Evolutionary conservation across 2,797 vertebrate genomes (phyloP).

Genomic region (Spheniscus humboldti): DNA sequence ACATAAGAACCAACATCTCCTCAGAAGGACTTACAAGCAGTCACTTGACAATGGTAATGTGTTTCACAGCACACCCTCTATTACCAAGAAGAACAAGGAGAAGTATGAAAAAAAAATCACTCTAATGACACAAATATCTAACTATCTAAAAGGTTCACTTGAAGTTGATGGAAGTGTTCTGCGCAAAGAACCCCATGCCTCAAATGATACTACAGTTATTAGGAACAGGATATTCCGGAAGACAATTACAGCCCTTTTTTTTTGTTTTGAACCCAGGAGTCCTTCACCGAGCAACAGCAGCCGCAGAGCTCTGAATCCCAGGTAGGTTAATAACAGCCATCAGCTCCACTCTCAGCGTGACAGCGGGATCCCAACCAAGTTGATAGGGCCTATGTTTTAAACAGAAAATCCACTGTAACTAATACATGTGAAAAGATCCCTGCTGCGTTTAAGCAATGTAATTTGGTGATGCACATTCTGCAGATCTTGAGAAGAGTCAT

Average conservation of each 20-base stretch:
- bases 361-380: not conserved
- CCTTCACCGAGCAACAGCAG: not conserved
- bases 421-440: not conserved
- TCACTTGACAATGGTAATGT: rapidly evolving
- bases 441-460: not conserved
- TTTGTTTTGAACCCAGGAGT: not conserved
- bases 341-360: not conserved
- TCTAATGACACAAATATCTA: not conserved
- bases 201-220: not conserved
- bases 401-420: not conserved
- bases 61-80: not conserved
- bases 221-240: not conserved
- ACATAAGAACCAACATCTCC: not conserved
- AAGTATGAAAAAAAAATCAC: not conserved
- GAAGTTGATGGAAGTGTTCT: not conserved
- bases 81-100: not conserved
- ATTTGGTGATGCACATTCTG: not conserved
- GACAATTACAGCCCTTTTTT: not conserved
- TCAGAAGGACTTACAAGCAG: not conserved
- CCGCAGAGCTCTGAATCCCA: not conserved
- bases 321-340: not conserved
- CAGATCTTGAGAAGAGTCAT: not conserved
- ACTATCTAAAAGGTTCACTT: not conserved
- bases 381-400: not conserved
- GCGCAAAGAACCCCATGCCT: not conserved